phyloP scores from a whole-genome alignment of 2,888 invertebrate species.

The Apodemia zela region DNA sequence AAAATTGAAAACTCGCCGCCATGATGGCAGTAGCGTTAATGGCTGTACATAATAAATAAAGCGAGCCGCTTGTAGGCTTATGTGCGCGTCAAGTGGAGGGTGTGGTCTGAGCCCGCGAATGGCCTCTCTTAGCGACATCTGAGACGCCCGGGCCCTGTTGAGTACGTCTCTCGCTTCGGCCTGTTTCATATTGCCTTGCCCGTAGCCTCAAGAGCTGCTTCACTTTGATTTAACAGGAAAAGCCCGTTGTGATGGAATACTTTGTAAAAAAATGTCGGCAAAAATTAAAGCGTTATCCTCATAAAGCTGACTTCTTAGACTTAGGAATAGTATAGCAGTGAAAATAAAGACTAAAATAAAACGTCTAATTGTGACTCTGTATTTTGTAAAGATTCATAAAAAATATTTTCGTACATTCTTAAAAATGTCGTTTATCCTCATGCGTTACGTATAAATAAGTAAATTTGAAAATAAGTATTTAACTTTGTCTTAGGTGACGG shows the following conservation, averaged over 20 bases:
- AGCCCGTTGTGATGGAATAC: slow-evolving; percentile 61
- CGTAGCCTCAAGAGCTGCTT: slow-evolving; percentile 66
- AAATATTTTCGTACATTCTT: too few relatives aligned
- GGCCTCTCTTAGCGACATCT: slow-evolving; percentile 74
- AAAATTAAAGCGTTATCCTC: background rate
- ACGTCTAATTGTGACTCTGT: too few relatives aligned
- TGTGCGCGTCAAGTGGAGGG: slow-evolving; percentile 77
- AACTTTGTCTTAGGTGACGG: too few relatives aligned
- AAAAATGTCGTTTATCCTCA: too few relatives aligned
- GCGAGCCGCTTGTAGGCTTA: slow-evolving; percentile 71
- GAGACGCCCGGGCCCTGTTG: slow-evolving; percentile 72
- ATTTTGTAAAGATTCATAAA: too few relatives aligned
- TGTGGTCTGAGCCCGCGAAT: slow-evolving; percentile 74
- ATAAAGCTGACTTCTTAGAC: background rate
- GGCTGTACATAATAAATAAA: slow-evolving; percentile 80
- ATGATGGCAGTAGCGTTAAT: slow-evolving; percentile 74
- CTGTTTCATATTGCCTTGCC: slow-evolving; percentile 77
- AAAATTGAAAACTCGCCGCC: slow-evolving; percentile 78
- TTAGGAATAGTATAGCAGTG: background rate
- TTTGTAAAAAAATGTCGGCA: slow-evolving; percentile 45
- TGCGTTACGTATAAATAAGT: too few relatives aligned
- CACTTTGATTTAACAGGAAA: slow-evolving; percentile 77
- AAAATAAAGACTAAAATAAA: too few relatives aligned
- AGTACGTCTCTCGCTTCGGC: slow-evolving; percentile 69
- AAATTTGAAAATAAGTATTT: too few relatives aligned